A percentile compares a stretch with the other conserved stretches of the same genome.
Conservation (phyloP, 2,797 vertebrate species). For the Phataginus tricuspis region DNA sequence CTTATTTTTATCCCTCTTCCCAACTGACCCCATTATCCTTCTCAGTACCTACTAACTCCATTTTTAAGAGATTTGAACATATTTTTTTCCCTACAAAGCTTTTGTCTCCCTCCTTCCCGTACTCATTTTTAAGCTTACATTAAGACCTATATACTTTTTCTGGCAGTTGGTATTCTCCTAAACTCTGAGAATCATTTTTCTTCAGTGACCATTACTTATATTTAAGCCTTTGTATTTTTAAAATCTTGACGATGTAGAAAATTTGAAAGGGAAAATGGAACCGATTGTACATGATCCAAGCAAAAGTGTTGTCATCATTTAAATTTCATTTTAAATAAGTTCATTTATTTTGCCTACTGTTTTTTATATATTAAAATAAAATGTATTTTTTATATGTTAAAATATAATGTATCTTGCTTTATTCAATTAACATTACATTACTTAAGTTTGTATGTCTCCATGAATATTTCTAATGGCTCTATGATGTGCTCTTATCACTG, state of each 20-base stretch:
- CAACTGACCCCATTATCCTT: not conserved
- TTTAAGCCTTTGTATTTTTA: conserved; percentile 34
- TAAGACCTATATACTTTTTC: not conserved
- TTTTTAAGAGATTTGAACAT: conserved; percentile 31
- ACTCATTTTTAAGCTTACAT: not conserved
- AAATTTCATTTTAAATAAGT: conserved; percentile 37
- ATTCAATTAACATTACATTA: not conserved
- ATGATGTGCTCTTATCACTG: not conserved
- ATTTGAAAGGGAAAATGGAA: not conserved
- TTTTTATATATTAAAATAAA: not conserved
- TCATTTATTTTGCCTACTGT: not conserved
- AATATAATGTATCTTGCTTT: not conserved
- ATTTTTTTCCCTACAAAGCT: not conserved
- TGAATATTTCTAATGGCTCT: not conserved
- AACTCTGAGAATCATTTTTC: not conserved
- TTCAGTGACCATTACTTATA: not conserved
- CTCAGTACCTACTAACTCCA: not conserved
- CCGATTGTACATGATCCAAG: not conserved
- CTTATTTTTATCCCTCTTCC: not conserved
- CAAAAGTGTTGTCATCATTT: not conserved
- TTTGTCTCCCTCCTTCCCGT: not conserved
- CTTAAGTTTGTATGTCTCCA: not conserved
- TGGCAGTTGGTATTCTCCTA: not conserved
- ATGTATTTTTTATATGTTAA: not conserved
- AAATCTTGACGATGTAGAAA: not conserved